These are phyloP conservation scores for Deilephila elpenor DNA, from an alignment of 2,888 invertebrate species.

Conservation along the genomic window DNA sequence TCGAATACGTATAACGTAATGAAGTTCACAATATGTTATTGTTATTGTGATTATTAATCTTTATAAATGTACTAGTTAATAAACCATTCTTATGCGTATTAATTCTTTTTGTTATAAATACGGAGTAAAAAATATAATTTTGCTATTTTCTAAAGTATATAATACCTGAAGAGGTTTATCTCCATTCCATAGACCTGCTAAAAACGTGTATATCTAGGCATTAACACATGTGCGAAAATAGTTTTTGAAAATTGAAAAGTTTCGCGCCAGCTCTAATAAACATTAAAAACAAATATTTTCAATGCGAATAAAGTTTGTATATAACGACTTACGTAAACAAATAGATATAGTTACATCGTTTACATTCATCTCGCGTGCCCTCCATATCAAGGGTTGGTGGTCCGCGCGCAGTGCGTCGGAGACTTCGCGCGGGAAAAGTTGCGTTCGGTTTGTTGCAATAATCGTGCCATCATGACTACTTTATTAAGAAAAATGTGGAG, in stretches of 20 bases:
- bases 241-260: not conserved
- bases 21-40: too few relatives aligned
- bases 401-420: conserved; percentile 54
- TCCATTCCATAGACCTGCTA: too few relatives aligned
- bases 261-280: not conserved
- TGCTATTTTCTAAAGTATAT: too few relatives aligned
- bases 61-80: too few relatives aligned
- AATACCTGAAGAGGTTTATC: too few relatives aligned
- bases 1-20: too few relatives aligned
- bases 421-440: conserved; percentile 65
- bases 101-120: too few relatives aligned
- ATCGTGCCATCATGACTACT: conserved; percentile 75
- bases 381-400: conserved; percentile 61
- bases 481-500: conserved; percentile 87
- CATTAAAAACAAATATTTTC: not conserved
- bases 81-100: too few relatives aligned
- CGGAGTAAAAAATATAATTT: too few relatives aligned
- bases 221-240: too few relatives aligned
- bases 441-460: conserved; percentile 40
- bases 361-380: conserved; percentile 41
- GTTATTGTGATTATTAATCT: too few relatives aligned
- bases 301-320: not conserved
- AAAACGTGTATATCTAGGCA: too few relatives aligned
- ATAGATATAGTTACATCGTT: not conserved
- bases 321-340: not conserved